Evolutionary conservation across 2,797 vertebrate species (phyloP), one percentile per base, ranked within the genome.

Genomic region (Hydrolagus colliei): DNA sequence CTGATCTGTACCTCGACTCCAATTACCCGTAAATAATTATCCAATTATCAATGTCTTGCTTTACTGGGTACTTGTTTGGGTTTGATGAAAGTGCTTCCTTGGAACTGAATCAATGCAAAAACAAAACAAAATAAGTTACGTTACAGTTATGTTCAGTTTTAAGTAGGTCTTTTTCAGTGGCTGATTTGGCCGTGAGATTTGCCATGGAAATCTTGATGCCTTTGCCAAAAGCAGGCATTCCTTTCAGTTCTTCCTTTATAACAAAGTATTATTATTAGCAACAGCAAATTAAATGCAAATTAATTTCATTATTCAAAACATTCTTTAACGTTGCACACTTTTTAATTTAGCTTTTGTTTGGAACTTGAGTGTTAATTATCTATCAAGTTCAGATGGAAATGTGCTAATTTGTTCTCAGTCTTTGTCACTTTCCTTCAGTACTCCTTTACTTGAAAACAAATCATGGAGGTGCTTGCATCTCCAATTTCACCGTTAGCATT

Each of bases 211-310:
- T 10, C 18, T 14, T 78, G 76, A 20, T n/a, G 27, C 76, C 12
- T 12, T 22, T 27, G 27, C 27, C 27, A 27, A 27, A 27, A 61
- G 7, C 22, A 61, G 59, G 76, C 76, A 62, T 61, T 63, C 76
- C n/a, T 78, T 6, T 76, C 12, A 61, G 62, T 78, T 78, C 76
- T n/a, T 78, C 76, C 22, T 22, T 78, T 11, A 78, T 61, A 62
- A n/a, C 9, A 76, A 22, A 11, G 22, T 78, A 62, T n/a, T 78
- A n/a, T 78, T 78, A 78, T 78, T 41, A 76, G 20, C 74, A 76
- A 76, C 41, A 76, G 41, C 74, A 76, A 76, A 76, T 76, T 62
- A 22, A 9, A 11, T 18, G n/a, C 2, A 10, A 78, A 78, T 73
- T 73, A 73, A 73, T 6, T 76, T 22, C 59, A n/a, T 61, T 78